These are phyloP conservation scores for Myotis yumanensis DNA, from an alignment of 2,113 vertebrate species.

Conservation along the genomic window DNA sequence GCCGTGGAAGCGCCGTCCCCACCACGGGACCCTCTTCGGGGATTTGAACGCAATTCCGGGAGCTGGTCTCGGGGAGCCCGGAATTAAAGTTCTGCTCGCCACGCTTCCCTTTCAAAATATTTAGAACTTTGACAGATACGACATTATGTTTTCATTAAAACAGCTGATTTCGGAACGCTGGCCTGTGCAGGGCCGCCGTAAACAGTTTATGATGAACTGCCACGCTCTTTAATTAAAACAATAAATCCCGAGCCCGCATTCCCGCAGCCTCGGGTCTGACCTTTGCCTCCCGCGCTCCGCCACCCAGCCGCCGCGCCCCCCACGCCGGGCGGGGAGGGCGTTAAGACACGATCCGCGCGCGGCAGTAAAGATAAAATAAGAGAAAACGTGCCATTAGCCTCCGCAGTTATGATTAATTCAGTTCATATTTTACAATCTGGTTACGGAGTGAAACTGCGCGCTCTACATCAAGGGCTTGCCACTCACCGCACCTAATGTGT, in stretches of 20 bases:
- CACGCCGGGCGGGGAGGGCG: constrained; percentile 87
- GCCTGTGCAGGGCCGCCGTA: constrained; percentile 91
- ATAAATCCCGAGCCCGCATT: constrained; percentile 93
- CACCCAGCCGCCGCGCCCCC: constrained; percentile 85
- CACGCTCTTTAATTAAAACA: constrained; percentile 95
- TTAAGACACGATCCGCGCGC: constrained; percentile 89
- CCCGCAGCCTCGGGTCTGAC: constrained; percentile 90
- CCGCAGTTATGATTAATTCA: constrained; percentile 92
- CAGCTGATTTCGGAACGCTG: constrained; percentile 91
- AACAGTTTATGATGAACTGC: constrained; percentile 96
- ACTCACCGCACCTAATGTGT: constrained; percentile 86
- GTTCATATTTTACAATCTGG: constrained; percentile 94
- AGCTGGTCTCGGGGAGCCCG: constrained; percentile 88
- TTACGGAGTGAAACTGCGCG: constrained; percentile 90
- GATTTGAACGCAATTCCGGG: constrained; percentile 87
- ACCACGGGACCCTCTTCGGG: constrained; percentile 84
- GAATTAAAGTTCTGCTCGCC: constrained; percentile 90
- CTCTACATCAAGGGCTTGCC: constrained; percentile 89
- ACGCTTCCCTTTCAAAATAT: constrained; percentile 92
- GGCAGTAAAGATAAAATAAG: constrained; percentile 92
- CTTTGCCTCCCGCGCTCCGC: constrained; percentile 91
- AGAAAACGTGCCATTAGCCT: constrained; percentile 90
- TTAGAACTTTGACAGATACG: constrained; percentile 93
- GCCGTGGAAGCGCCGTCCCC: constrained; percentile 74
- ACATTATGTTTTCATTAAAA: constrained; percentile 92